phyloP scores from a whole-genome alignment of 2,888 invertebrate species.

The Polietes domitor region DNA sequence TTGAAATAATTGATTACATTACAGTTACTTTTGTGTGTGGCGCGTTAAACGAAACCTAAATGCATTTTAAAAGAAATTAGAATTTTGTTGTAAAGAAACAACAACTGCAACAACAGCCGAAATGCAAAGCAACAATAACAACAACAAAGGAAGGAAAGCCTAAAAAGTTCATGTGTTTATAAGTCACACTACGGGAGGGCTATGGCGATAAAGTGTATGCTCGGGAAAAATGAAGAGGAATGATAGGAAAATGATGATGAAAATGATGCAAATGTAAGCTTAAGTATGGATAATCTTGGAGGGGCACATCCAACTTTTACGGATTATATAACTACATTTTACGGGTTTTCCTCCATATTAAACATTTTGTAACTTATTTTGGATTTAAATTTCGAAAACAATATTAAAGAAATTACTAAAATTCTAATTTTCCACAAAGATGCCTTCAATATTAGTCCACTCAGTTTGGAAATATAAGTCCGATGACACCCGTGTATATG shows the following conservation, averaged over 20 bases:
- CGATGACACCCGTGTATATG: too few relatives aligned
- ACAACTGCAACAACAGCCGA: background rate
- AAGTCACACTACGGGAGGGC: conserved; percentile 62
- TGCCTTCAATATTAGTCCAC: too few relatives aligned
- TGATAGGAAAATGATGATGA: background rate
- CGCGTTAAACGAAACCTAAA: conserved; percentile 53
- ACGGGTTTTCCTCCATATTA: too few relatives aligned
- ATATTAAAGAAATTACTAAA: too few relatives aligned
- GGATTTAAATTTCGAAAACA: too few relatives aligned
- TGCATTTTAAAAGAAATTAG: conserved; percentile 55
- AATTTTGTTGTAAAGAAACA: conserved; percentile 42
- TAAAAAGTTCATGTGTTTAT: conserved; percentile 45
- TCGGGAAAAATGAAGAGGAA: background rate
- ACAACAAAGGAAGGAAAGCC: background rate
- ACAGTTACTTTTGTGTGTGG: conserved; percentile 62
- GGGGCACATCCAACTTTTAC: too few relatives aligned
- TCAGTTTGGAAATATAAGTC: too few relatives aligned
- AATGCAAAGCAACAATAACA: background rate
- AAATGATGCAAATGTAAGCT: too few relatives aligned
- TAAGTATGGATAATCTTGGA: too few relatives aligned
- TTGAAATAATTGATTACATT: conserved; percentile 67
- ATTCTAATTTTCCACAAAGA: too few relatives aligned
- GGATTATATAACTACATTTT: too few relatives aligned
- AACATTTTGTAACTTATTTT: too few relatives aligned
- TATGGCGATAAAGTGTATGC: background rate